These are phyloP conservation scores for Platyura marginata DNA, from an alignment of 1,140 invertebrate genomes.

Conservation along the genomic window DNA sequence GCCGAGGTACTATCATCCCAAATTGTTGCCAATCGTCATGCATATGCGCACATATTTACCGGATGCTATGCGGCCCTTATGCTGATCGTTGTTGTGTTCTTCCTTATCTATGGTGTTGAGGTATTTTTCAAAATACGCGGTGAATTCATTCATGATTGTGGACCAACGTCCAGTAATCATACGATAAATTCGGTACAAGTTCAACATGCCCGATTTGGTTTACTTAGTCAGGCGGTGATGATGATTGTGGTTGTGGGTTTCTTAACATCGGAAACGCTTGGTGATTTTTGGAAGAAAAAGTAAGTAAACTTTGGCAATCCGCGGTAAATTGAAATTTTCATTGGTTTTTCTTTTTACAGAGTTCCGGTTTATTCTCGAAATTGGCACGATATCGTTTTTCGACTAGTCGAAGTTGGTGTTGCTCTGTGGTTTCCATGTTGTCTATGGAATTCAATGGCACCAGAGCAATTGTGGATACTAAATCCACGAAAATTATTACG, in stretches of 20 bases:
- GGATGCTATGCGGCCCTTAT: conserved; percentile 80
- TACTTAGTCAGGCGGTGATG: conserved; percentile 72
- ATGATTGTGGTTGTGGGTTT: conserved; percentile 73
- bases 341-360: conserved; percentile 25
- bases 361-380: conserved; percentile 76
- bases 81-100: conserved; percentile 81
- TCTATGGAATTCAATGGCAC: conserved; percentile 87
- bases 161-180: conserved; percentile 12
- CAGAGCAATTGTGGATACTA: conserved; percentile 84
- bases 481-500: conserved; percentile 76
- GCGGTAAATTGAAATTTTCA: conserved; percentile 1
- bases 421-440: conserved; percentile 89
- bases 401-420: conserved; percentile 82
- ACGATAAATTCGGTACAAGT: conserved; percentile 64
- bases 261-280: conserved; percentile 73
- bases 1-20: conserved; percentile 43
- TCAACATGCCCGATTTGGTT: conserved; percentile 73
- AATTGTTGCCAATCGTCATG: conserved; percentile 12
- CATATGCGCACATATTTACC: conserved; percentile 58
- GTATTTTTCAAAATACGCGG: conserved; percentile 79
- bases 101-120: conserved; percentile 87
- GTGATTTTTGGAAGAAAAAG: conserved; percentile 84
- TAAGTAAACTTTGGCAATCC: too few species aligned
- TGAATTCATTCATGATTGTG: conserved; percentile 26
- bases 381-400: conserved; percentile 79